Conservation (phyloP, 2,797 vertebrate genomes). For the Triplophysa bombifrons region DNA sequence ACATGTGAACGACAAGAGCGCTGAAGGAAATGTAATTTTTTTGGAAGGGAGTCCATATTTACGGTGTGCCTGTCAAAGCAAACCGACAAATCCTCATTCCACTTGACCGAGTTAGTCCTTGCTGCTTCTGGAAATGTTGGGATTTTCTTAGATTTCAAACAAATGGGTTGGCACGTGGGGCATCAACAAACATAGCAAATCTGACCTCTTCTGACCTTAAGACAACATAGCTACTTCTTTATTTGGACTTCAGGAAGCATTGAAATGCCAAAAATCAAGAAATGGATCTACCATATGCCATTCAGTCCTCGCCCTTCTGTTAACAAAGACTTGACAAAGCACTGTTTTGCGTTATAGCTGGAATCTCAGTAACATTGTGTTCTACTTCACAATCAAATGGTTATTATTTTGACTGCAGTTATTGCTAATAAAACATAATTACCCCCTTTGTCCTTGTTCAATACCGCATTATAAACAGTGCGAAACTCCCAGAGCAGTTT, state of each 20-base stretch:
- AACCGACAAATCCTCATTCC: constrained; percentile 31
- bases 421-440: constrained; percentile 14
- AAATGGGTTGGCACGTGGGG: background rate
- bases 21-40: constrained; percentile 37
- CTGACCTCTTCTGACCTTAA: background rate
- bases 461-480: constrained; percentile 4
- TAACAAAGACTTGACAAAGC: background rate
- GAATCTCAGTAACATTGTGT: background rate
- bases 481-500: constrained; percentile 1
- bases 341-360: background rate
- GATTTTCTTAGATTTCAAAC: constrained; percentile 6
- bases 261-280: background rate
- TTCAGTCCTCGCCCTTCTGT: background rate
- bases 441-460: constrained; percentile 3
- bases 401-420: background rate
- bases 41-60: constrained; percentile 46
- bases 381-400: background rate
- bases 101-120: constrained; percentile 14
- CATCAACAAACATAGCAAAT: background rate
- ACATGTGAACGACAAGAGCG: constrained; percentile 6
- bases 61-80: constrained; percentile 40
- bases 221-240: background rate
- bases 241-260: background rate
- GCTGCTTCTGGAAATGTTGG: background rate
- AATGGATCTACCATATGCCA: background rate